Evolutionary conservation across 2,113 vertebrate genomes (phyloP), one percentile per base, ranked within the genome.

Genomic region (Proteles cristata): DNA sequence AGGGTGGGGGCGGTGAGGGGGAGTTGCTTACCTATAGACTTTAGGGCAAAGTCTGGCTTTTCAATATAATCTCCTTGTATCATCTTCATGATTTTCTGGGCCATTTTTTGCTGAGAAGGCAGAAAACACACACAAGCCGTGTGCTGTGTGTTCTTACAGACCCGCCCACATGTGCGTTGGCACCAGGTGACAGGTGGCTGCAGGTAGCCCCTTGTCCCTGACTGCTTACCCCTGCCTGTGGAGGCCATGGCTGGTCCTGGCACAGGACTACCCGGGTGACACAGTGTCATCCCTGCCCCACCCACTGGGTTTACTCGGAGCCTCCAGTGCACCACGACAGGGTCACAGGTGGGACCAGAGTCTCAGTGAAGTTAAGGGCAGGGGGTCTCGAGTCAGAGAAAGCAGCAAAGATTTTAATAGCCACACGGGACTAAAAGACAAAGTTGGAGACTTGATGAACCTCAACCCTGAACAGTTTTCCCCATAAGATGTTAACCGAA

Each of bases 1-100:
- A 31, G 43, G 39, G 25, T 23, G 25, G 0, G 23, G 23, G 48
- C 0, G 28, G 33, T 7, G 9, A 76, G 50, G 50, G 68, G 15
- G 5, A 15, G 9, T 23, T 79, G 35, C 96, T 80, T 26, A 97
- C 98, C 98, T 74, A 96, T 97, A 5, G 98, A 98, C 69, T 98
- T 98, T 11, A 98, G 91, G 88, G 98, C 98, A 23, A 98, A 98
- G 94, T 98, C 98, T 0, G 98, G 97, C 95, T 97, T 98, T 79
- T 98, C 98, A 14, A 90, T 98, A 69, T 97, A 98, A 85, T 98
- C 98, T 8, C 98, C 98, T 16, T 98, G 98, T 45, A 98, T 98
- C 95, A 98, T 95, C 97, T 96, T 98, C 95, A 98, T 97, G 73
- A 98, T 98, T 79, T 96, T 98, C 96, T 98, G 97, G 53, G 96